Percentiles rank a stretch among this genome's conserved stretches.
phyloP scores from a whole-genome alignment of 2,797 vertebrate species.

The Melanogrammus aeglefinus region DNA sequence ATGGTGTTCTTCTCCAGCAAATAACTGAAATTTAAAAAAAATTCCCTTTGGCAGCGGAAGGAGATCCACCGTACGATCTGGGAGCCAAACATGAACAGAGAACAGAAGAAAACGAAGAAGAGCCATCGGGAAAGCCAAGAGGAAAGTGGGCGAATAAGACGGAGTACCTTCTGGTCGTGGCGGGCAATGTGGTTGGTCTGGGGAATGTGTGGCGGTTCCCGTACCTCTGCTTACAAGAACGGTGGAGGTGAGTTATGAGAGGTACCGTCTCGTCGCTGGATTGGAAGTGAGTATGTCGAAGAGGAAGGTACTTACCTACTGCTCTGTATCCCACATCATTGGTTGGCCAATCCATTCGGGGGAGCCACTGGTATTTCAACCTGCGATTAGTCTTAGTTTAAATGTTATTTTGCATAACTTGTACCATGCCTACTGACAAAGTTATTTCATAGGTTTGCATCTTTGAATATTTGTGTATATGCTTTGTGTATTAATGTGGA shows the following conservation, averaged over 20 bases:
- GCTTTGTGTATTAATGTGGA: not conserved
- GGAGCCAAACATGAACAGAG: conserved; percentile 20
- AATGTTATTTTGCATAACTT: too few species aligned
- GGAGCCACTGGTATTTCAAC: too few species aligned
- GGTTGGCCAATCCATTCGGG: too few species aligned
- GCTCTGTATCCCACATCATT: not conserved
- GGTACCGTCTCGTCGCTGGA: not conserved
- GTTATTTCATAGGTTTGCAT: too few species aligned
- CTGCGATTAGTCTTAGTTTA: too few species aligned
- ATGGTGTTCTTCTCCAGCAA: too few species aligned
- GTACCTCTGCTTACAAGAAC: conserved; percentile 65
- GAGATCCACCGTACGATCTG: not conserved
- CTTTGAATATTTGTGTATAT: not conserved
- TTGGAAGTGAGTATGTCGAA: not conserved
- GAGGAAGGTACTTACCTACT: too few species aligned
- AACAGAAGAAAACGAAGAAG: not conserved
- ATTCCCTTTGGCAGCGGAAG: not conserved
- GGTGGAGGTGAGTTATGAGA: conserved; percentile 47
- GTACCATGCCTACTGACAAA: too few species aligned
- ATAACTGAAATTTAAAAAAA: not conserved
- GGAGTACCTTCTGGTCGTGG: conserved; percentile 59
- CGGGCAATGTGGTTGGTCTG: conserved; percentile 58
- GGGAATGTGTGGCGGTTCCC: conserved; percentile 67
- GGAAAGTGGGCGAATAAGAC: conserved; percentile 52
- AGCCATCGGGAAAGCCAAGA: conserved; percentile 22